Percentiles rank a stretch among this genome's conserved stretches.
Conservation (phyloP, 2,888 invertebrate genomes). For the Thyatira batis region DNA sequence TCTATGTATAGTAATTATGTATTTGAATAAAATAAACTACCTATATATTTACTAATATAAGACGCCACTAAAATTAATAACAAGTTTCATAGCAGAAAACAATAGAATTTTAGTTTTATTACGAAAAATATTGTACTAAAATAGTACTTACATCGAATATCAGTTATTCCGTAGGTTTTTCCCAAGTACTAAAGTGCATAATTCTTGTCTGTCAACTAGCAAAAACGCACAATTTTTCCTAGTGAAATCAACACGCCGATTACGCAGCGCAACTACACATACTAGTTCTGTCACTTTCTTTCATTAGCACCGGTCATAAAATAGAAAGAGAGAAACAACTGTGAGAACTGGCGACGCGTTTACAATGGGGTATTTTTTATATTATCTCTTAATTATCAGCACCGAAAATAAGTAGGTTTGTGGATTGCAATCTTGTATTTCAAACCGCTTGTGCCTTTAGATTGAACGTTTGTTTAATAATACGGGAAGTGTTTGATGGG, state of each 20-base stretch:
- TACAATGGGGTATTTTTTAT: constrained; percentile 48
- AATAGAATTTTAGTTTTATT: too few species aligned
- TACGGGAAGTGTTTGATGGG: not conserved
- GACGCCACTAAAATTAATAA: too few species aligned
- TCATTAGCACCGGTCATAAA: constrained; percentile 19
- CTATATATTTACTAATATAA: too few species aligned
- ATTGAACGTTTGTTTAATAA: not conserved
- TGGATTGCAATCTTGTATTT: constrained; percentile 28
- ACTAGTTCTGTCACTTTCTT: constrained; percentile 40
- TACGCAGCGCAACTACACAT: constrained; percentile 15
- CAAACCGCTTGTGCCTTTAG: constrained; percentile 4
- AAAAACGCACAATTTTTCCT: constrained; percentile 22
- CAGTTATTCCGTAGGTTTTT: not conserved
- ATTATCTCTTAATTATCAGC: constrained; percentile 40
- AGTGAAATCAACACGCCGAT: constrained; percentile 42
- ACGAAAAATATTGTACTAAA: too few species aligned
- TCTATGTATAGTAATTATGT: too few species aligned
- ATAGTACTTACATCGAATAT: not conserved
- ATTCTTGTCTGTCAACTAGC: not conserved
- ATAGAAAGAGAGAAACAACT: constrained; percentile 44
- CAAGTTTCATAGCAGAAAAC: too few species aligned
- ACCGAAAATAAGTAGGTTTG: constrained; percentile 42
- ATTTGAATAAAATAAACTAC: too few species aligned
- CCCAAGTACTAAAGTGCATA: not conserved
- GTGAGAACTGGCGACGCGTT: constrained; percentile 44